phyloP scores from a whole-genome alignment of 2,113 vertebrate species.

The Neolamprologus falcicula region DNA sequence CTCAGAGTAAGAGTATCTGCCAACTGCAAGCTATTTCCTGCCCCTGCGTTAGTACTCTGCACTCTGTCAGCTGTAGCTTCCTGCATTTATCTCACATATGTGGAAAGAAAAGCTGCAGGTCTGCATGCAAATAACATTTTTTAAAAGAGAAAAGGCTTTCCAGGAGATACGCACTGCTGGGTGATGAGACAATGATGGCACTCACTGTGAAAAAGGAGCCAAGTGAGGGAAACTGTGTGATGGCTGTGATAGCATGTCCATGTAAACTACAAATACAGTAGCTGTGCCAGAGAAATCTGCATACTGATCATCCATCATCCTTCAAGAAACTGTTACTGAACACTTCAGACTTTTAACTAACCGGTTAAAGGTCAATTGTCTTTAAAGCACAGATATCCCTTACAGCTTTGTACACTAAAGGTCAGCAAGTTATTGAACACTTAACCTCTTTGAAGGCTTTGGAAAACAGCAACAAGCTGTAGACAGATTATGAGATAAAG shows the following conservation, averaged over 20 bases:
- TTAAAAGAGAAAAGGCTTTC: not conserved
- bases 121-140: not conserved
- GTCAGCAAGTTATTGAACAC: not conserved
- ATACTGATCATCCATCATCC: not conserved
- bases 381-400: not conserved
- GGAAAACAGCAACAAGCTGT: not conserved
- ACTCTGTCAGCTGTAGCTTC: not conserved
- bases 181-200: not conserved
- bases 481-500: not conserved
- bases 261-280: not conserved
- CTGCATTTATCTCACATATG: not conserved
- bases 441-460: not conserved
- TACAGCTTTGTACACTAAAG: not conserved
- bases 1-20: not conserved
- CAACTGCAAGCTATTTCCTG: conserved; percentile 10
- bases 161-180: not conserved
- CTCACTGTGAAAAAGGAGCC: not conserved
- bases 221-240: not conserved
- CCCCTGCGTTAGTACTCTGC: not conserved
- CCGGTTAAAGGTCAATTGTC: not conserved
- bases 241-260: not conserved
- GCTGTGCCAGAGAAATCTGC: not conserved
- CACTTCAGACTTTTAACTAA: not conserved
- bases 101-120: not conserved
- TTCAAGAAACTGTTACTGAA: not conserved